phyloP scores from a whole-genome alignment of 2,797 vertebrate genomes.

The Emydoidea blandingii region DNA sequence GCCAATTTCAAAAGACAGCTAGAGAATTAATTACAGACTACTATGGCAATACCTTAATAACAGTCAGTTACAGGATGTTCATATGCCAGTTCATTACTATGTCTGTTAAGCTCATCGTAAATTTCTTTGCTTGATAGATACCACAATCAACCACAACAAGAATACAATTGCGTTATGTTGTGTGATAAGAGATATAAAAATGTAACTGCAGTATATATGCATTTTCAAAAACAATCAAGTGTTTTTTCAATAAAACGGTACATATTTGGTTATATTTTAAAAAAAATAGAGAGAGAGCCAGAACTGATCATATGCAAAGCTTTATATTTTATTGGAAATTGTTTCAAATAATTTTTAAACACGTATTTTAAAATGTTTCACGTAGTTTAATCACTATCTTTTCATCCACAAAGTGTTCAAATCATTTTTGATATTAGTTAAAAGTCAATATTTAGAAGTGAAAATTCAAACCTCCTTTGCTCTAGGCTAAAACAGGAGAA shows the following conservation, averaged over 20 bases:
- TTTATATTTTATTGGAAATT: conserved; percentile 44
- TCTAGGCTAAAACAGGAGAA: conserved; percentile 84
- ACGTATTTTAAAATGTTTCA: conserved; percentile 66
- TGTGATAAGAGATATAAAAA: conserved; percentile 57
- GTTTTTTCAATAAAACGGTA: conserved; percentile 55
- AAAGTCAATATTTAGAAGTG: conserved; percentile 85
- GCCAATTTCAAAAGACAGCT: conserved; percentile 60
- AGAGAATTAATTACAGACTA: conserved; percentile 65
- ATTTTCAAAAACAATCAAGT: conserved; percentile 61
- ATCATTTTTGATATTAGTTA: conserved; percentile 81
- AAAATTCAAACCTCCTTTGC: conserved; percentile 80
- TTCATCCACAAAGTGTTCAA: conserved; percentile 80
- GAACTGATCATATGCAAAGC: background rate
- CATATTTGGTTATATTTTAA: conserved; percentile 14
- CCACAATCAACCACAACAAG: conserved; percentile 48
- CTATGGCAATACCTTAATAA: conserved; percentile 74
- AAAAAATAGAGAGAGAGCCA: background rate
- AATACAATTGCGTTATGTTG: conserved; percentile 68
- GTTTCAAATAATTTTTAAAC: conserved; percentile 51
- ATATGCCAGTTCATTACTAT: conserved; percentile 76
- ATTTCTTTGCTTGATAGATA: conserved; percentile 79
- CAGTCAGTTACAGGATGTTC: conserved; percentile 75
- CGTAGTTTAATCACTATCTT: conserved; percentile 77
- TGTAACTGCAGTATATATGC: conserved; percentile 6
- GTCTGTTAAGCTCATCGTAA: conserved; percentile 80